These are phyloP conservation scores for Tenebrosternarchus preto DNA, from an alignment of 2,113 vertebrate genomes.

Conservation along the genomic window DNA sequence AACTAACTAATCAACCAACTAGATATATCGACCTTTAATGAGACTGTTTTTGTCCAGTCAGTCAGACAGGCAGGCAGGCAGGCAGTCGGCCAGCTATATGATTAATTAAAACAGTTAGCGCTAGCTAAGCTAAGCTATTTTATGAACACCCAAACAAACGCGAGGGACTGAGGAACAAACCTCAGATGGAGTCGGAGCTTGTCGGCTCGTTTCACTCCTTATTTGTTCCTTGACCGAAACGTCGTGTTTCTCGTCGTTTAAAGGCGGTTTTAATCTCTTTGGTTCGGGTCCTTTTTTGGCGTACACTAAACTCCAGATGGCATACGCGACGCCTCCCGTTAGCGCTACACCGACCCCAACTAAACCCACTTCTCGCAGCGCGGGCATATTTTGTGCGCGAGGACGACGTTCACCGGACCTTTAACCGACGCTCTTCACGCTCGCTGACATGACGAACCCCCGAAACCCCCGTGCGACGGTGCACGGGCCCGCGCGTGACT, in stretches of 20 bases:
- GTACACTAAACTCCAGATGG: conserved; percentile 64
- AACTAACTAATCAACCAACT: too few relatives aligned
- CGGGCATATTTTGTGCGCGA: conserved; percentile 62
- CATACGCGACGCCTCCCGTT: conserved; percentile 69
- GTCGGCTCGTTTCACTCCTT: neutral
- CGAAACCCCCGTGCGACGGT: conserved; percentile 41
- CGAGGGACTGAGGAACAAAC: conserved; percentile 21
- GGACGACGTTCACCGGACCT: neutral
- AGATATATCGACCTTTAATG: too few relatives aligned
- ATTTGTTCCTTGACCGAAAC: neutral
- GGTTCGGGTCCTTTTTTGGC: conserved; percentile 25
- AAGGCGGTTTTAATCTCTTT: neutral
- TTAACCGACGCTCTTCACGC: neutral
- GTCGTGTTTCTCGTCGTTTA: neutral
- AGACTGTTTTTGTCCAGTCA: too few relatives aligned
- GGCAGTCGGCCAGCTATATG: neutral
- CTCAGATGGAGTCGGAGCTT: neutral
- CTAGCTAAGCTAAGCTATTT: too few relatives aligned
- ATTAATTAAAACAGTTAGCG: neutral
- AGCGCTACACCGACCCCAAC: conserved; percentile 65
- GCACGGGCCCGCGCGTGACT: too few relatives aligned
- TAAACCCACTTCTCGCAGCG: conserved; percentile 58
- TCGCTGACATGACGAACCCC: neutral
- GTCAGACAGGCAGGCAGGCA: too few relatives aligned
- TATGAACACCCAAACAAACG: too few relatives aligned